Conservation (phyloP, 2,797 vertebrate species). For the Adelosebastes latens region DNA sequence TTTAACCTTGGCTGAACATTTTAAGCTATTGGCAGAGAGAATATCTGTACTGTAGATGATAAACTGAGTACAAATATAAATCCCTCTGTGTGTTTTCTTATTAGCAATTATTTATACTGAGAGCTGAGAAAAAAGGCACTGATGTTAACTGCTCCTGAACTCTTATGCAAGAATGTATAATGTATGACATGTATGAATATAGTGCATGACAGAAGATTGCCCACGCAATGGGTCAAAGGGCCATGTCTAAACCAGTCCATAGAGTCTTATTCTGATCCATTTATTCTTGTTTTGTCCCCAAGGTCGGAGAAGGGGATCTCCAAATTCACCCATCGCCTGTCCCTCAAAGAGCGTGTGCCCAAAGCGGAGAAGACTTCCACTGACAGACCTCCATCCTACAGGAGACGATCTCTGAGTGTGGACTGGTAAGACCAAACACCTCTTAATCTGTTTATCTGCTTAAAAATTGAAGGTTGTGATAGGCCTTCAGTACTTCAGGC, state of each 20-base stretch:
- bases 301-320: slow-evolving; percentile 89
- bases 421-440: slow-evolving; percentile 85
- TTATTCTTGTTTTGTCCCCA: slow-evolving; percentile 49
- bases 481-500: background rate
- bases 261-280: background rate
- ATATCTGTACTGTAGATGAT: background rate
- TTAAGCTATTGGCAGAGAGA: background rate
- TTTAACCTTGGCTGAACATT: slow-evolving; percentile 6
- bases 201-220: background rate
- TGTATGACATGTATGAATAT: background rate
- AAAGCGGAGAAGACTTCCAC: slow-evolving; percentile 84
- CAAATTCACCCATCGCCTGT: slow-evolving; percentile 89
- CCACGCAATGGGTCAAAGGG: background rate
- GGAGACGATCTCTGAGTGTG: slow-evolving; percentile 90
- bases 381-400: slow-evolving; percentile 83
- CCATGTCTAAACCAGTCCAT: background rate
- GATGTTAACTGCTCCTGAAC: background rate
- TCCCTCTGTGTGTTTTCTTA: slow-evolving; percentile 5
- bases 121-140: background rate
- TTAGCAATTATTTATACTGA: background rate
- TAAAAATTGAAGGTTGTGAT: background rate
- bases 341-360: slow-evolving; percentile 88
- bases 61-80: background rate
- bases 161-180: background rate
- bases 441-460: background rate